A percentile compares a stretch with the other conserved stretches of the same genome.
These are phyloP conservation scores for Alloscopus bannaensis DNA, from an alignment of 2,888 invertebrate genomes.

Conservation along the genomic window DNA sequence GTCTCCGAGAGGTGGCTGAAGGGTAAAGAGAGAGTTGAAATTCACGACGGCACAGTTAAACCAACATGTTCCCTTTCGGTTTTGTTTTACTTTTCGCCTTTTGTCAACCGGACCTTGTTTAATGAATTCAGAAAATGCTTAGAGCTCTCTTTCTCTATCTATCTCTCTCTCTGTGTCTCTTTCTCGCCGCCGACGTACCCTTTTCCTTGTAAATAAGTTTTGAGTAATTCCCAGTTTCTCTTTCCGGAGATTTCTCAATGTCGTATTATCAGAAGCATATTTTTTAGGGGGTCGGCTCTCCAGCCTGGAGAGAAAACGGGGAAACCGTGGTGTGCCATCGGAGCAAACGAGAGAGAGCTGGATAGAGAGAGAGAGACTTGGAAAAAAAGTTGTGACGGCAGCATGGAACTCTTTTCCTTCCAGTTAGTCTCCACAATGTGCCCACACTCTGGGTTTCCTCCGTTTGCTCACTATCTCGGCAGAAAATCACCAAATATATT, in stretches of 20 bases:
- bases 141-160: constrained; percentile 19
- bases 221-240: constrained; percentile 58
- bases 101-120: constrained; percentile 29
- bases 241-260: constrained; percentile 64
- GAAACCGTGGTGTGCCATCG: constrained; percentile 10
- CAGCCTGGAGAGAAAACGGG: constrained; percentile 20
- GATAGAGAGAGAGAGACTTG: background rate
- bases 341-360: no score
- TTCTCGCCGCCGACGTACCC: background rate
- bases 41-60: constrained; percentile 16
- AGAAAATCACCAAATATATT: constrained; percentile 50
- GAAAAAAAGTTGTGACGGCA: constrained; percentile 23
- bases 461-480: constrained; percentile 29
- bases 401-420: no score
- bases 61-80: constrained; percentile 31
- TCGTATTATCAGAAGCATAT: constrained; percentile 64
- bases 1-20: background rate
- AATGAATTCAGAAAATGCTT: constrained; percentile 59
- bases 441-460: no score
- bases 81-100: constrained; percentile 51
- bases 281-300: constrained; percentile 41
- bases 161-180: no score
- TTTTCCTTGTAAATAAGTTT: constrained; percentile 42
- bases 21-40: no score
- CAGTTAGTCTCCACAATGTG: no score